phyloP scores from a whole-genome alignment of 2,113 vertebrate genomes.

The Solenodon paradoxus region DNA sequence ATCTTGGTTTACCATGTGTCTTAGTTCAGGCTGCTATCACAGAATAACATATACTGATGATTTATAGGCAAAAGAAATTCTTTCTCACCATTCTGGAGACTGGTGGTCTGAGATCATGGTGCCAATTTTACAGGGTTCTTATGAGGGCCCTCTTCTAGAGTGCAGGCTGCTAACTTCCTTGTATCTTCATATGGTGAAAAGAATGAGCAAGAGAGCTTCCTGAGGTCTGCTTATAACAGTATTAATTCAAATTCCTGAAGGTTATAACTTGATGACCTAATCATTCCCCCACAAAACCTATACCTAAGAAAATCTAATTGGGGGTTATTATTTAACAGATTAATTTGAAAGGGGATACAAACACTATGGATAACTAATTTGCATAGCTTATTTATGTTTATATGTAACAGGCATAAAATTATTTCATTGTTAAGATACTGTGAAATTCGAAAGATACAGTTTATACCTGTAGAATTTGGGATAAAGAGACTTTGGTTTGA shows the following conservation, averaged over 20 bases:
- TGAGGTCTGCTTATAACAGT: neutral
- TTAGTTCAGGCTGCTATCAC: neutral
- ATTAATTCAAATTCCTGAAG: neutral
- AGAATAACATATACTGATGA: neutral
- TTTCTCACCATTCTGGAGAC: neutral
- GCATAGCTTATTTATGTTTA: neutral
- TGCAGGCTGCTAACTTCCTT: neutral
- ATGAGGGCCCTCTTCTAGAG: neutral
- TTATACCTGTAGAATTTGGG: neutral
- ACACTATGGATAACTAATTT: neutral
- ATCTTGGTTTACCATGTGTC: neutral
- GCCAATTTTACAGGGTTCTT: neutral
- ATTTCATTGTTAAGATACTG: neutral
- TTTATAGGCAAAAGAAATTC: neutral
- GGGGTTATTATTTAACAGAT: neutral
- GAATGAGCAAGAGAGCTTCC: neutral
- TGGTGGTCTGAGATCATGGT: neutral
- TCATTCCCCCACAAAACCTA: neutral
- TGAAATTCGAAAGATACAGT: too few species aligned
- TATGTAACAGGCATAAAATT: neutral
- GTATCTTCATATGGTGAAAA: neutral
- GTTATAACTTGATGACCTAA: neutral
- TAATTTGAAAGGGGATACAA: neutral
- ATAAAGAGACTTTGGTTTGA: neutral
- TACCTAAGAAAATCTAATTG: neutral